Evolutionary conservation across 2,797 vertebrate genomes (phyloP).

Genomic region (Alca torda): DNA sequence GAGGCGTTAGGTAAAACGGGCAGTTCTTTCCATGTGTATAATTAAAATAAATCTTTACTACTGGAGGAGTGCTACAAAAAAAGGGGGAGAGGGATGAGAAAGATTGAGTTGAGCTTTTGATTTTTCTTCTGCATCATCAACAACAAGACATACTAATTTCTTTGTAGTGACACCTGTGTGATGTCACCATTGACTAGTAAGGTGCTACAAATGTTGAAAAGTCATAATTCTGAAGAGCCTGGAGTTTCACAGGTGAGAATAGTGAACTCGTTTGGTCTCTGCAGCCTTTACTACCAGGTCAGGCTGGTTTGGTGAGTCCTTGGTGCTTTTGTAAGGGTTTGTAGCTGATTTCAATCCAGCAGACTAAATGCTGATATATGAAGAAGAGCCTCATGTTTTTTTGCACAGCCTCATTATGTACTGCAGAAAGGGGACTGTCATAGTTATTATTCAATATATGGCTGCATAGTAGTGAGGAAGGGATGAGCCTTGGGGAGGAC

Average conservation of each 20-base stretch:
- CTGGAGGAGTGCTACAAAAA: background rate
- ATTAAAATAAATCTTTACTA: background rate
- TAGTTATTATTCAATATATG: background rate
- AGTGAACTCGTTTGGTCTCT: fast-evolving
- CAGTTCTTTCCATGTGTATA: background rate
- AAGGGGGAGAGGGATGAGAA: background rate
- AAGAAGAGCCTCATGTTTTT: background rate
- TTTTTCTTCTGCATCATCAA: background rate
- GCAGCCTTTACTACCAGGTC: background rate
- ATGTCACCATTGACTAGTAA: background rate
- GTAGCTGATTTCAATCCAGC: background rate
- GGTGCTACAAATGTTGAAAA: background rate
- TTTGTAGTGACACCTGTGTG: background rate
- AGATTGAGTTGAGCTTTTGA: background rate
- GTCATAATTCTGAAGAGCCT: background rate
- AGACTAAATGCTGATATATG: background rate
- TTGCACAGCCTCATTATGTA: background rate
- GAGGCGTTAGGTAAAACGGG: background rate
- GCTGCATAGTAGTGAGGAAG: background rate
- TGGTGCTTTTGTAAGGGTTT: background rate
- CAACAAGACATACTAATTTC: background rate
- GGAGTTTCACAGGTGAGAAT: background rate
- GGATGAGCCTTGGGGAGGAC: background rate
- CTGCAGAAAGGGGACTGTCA: background rate
- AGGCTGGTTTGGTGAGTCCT: background rate